A percentile compares a stretch with the other conserved stretches of the same genome.
Conservation (phyloP, 2,888 invertebrate genomes). For the Acleris cristana region DNA sequence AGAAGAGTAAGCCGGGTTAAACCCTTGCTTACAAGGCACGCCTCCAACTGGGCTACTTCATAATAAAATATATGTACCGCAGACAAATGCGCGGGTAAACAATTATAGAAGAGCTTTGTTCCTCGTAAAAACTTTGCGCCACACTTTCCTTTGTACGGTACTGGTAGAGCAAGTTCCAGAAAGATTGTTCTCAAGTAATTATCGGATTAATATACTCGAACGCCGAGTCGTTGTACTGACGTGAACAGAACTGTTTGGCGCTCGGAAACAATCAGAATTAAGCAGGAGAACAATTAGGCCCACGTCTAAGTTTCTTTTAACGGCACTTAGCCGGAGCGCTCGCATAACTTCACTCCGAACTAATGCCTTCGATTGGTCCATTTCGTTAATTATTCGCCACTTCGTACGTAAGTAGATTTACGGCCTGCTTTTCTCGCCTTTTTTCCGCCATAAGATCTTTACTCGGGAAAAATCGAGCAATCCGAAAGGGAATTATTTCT, state of each 20-base stretch:
- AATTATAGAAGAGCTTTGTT: constrained; percentile 69
- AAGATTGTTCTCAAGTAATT: constrained; percentile 82
- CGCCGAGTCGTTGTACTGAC: constrained; percentile 67
- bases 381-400: constrained; percentile 84
- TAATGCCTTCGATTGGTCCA: constrained; percentile 82
- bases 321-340: constrained; percentile 75
- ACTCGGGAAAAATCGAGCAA: constrained; percentile 42
- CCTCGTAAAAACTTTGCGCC: constrained; percentile 68
- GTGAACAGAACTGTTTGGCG: constrained; percentile 72
- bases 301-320: constrained; percentile 83
- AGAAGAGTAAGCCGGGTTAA: not conserved
- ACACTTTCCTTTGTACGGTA: constrained; percentile 62
- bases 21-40: not conserved
- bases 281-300: constrained; percentile 77
- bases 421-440: constrained; percentile 68
- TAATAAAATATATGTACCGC: constrained; percentile 33
- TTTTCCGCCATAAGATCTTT: constrained; percentile 59
- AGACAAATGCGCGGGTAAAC: constrained; percentile 51
- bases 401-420: constrained; percentile 83
- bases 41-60: not conserved
- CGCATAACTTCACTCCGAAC: constrained; percentile 78
- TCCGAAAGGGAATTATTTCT: constrained; percentile 54
- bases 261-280: constrained; percentile 81
- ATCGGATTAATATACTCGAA: constrained; percentile 79
- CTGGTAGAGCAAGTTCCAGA: constrained; percentile 63